These are phyloP conservation scores for Formica aserva DNA, from an alignment of 2,888 invertebrate genomes.

Conservation along the genomic window DNA sequence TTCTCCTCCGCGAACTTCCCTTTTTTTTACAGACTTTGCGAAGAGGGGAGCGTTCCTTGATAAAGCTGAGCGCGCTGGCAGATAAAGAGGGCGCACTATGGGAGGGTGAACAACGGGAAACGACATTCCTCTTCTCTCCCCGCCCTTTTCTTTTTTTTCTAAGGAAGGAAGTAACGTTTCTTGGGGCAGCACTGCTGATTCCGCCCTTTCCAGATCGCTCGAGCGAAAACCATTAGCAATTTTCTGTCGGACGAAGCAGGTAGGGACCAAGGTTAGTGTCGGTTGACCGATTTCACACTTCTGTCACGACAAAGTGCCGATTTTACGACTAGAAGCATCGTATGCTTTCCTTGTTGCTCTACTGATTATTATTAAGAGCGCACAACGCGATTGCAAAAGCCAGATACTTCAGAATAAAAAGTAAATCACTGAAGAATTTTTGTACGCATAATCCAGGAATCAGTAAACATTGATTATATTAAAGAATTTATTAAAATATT, in stretches of 20 bases:
- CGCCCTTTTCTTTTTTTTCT: slow-evolving; percentile 17
- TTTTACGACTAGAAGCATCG: slow-evolving; percentile 23
- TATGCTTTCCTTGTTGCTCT: slow-evolving; percentile 17
- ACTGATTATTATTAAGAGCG: neutral
- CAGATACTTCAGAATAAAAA: neutral
- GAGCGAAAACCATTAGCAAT: slow-evolving; percentile 65
- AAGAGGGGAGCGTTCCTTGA: slow-evolving; percentile 65
- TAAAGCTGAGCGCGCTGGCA: slow-evolving; percentile 64
- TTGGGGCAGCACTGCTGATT: slow-evolving; percentile 49
- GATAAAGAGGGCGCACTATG: slow-evolving; percentile 49
- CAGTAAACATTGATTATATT: neutral
- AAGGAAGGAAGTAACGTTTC: slow-evolving; percentile 57
- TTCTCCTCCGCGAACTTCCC: slow-evolving; percentile 42
- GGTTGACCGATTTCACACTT: slow-evolving; percentile 65
- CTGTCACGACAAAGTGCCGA: slow-evolving; percentile 49
- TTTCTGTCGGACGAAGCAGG: slow-evolving; percentile 53
- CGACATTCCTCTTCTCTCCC: slow-evolving; percentile 55
- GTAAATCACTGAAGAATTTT: neutral
- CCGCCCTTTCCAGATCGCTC: slow-evolving; percentile 62
- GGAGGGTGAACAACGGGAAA: slow-evolving; percentile 53
- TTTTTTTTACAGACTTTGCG: slow-evolving; percentile 48
- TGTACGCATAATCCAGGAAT: neutral
- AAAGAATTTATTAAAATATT: neutral
- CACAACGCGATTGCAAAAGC: neutral
- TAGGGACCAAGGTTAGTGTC: slow-evolving; percentile 51